These are phyloP conservation scores for Propithecus deckenii DNA, from an alignment of 2,797 vertebrate species.

Conservation along the genomic window DNA sequence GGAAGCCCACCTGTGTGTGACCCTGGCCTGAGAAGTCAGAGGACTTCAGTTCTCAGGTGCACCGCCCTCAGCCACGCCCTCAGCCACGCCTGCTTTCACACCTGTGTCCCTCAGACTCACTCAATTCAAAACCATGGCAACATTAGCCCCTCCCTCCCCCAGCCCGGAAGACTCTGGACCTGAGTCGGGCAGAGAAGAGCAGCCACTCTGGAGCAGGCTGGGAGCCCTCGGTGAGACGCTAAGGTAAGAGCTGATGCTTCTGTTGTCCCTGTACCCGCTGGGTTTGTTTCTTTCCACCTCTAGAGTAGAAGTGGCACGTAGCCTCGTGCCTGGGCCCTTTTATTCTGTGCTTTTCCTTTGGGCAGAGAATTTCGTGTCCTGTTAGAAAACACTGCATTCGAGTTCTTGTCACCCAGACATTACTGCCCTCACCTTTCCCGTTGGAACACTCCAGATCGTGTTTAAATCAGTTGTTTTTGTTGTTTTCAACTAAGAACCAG, in stretches of 20 bases:
- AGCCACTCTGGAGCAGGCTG: background rate
- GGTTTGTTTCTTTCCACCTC: background rate
- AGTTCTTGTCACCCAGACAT: background rate
- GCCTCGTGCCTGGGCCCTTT: background rate
- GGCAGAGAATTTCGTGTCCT: background rate
- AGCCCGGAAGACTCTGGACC: background rate
- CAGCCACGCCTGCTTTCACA: background rate
- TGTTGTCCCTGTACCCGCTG: background rate
- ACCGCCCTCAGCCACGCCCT: background rate
- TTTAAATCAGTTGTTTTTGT: background rate
- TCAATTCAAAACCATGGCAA: too few relatives aligned
- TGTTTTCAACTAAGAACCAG: background rate
- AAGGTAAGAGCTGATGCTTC: background rate
- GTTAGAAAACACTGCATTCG: background rate
- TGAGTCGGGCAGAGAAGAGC: background rate
- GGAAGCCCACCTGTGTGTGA: accelerated
- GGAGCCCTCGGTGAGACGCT: accelerated
- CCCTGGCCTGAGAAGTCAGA: too few relatives aligned
- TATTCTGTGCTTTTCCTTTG: background rate
- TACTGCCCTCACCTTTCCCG: background rate
- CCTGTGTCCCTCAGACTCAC: background rate
- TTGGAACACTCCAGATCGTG: background rate
- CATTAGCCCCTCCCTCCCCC: background rate
- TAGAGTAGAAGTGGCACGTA: background rate
- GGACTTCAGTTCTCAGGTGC: background rate